Percentiles rank a stretch among this genome's conserved stretches.
phyloP scores from a whole-genome alignment of 2,113 vertebrate genomes.

The Phocoena sinus region DNA sequence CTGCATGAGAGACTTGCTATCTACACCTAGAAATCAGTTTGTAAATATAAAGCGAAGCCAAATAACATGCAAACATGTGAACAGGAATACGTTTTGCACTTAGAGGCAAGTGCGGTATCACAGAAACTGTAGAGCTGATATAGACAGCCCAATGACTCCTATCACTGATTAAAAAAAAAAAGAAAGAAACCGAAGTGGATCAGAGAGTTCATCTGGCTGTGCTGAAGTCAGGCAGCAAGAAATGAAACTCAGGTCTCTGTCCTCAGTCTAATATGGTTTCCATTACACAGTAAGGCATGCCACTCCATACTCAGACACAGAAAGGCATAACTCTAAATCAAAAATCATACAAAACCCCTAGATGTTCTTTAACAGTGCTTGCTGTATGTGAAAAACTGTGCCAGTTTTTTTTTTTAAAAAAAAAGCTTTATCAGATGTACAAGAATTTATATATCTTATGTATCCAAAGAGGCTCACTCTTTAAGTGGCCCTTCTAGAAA shows the following conservation, averaged over 20 bases:
- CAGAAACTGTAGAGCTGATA: background rate
- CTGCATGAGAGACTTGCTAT: background rate
- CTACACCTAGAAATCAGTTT: background rate
- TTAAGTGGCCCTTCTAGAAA: background rate
- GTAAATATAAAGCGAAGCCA: background rate
- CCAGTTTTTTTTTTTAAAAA: background rate
- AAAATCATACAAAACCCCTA: background rate
- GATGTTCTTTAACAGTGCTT: background rate
- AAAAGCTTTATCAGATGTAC: background rate
- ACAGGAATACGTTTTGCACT: background rate
- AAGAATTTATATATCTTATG: background rate
- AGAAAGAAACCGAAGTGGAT: background rate
- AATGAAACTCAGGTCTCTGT: background rate
- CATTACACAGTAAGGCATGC: background rate
- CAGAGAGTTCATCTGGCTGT: background rate
- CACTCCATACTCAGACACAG: background rate
- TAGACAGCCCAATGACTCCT: background rate
- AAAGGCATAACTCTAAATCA: background rate
- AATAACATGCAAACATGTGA: background rate
- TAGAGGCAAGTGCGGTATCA: background rate
- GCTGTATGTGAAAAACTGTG: background rate
- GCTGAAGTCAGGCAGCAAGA: background rate
- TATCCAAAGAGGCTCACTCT: background rate
- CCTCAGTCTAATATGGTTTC: background rate
- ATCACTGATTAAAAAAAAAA: background rate